Conservation (phyloP, 2,113 vertebrate species). For the Saccopteryx leptura region DNA sequence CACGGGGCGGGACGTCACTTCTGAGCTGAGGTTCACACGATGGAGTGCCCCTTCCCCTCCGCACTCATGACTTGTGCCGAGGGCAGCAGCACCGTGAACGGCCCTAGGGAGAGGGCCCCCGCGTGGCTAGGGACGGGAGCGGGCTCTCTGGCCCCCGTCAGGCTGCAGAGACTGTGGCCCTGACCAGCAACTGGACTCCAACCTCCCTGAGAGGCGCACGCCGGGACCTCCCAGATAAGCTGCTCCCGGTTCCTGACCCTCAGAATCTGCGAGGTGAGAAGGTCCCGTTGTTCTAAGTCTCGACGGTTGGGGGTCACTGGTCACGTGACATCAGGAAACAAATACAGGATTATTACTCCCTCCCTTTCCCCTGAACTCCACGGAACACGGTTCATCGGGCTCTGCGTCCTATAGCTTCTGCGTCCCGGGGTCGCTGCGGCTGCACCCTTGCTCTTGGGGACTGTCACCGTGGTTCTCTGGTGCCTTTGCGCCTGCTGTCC, state of each 20-base stretch:
- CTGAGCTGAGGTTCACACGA: not conserved
- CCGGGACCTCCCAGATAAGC: too few relatives aligned
- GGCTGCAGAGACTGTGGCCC: not conserved
- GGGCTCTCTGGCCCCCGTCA: not conserved
- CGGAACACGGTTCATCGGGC: not conserved
- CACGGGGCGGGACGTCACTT: not conserved
- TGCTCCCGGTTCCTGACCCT: not conserved
- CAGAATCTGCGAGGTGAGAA: not conserved
- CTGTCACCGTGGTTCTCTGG: not conserved
- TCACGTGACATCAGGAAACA: not conserved
- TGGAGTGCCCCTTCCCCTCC: too few relatives aligned
- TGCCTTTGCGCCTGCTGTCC: not conserved
- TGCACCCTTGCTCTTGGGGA: not conserved
- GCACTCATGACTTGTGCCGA: not conserved
- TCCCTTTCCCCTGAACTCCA: not conserved
- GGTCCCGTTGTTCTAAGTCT: not conserved
- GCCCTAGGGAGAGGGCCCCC: not conserved
- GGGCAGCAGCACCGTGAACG: not conserved
- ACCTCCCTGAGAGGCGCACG: not conserved
- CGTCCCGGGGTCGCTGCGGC: accelerated
- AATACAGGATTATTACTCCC: not conserved
- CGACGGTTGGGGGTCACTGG: not conserved
- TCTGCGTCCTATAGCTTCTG: not conserved
- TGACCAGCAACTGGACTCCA: too few relatives aligned
- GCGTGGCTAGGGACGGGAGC: not conserved